Percentiles rank a stretch among this genome's conserved stretches.
Evolutionary conservation across 2,797 vertebrate species (phyloP).

Genomic region (Falco concolor): DNA sequence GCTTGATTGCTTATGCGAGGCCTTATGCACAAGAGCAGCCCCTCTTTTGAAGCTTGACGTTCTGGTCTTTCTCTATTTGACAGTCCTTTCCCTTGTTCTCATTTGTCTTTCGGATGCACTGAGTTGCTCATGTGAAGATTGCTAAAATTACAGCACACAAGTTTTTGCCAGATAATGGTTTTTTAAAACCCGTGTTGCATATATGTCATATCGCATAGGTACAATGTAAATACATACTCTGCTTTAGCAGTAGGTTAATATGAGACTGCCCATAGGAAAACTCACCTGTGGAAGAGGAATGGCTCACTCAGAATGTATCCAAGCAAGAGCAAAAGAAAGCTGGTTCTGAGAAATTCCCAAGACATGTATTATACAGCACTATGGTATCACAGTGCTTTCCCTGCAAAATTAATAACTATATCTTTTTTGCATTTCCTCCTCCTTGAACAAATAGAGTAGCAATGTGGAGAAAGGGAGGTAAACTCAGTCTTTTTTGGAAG

Average conservation of each 20-base stretch:
- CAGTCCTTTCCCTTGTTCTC: slow-evolving; percentile 51
- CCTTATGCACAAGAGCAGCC: background rate
- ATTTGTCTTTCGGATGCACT: background rate
- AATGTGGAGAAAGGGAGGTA: background rate
- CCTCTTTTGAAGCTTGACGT: slow-evolving; percentile 28
- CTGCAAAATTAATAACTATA: background rate
- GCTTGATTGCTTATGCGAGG: background rate
- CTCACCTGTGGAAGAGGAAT: background rate
- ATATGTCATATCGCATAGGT: background rate
- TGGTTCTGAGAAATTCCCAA: background rate
- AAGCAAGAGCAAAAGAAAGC: background rate
- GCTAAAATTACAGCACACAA: background rate
- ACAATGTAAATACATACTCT: background rate
- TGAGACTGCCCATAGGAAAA: background rate
- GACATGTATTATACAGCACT: background rate
- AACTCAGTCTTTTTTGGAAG: background rate
- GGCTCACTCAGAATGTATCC: background rate
- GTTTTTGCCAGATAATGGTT: background rate
- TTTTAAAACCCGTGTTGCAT: background rate
- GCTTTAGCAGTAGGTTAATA: background rate
- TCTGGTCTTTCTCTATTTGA: slow-evolving; percentile 57
- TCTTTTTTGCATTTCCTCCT: background rate
- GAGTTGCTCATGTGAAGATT: background rate
- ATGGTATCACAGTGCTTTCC: background rate
- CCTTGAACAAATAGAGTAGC: background rate